Evolutionary conservation across 2,113 vertebrate species (phyloP).

Genomic region (Mionectes macconnelli): DNA sequence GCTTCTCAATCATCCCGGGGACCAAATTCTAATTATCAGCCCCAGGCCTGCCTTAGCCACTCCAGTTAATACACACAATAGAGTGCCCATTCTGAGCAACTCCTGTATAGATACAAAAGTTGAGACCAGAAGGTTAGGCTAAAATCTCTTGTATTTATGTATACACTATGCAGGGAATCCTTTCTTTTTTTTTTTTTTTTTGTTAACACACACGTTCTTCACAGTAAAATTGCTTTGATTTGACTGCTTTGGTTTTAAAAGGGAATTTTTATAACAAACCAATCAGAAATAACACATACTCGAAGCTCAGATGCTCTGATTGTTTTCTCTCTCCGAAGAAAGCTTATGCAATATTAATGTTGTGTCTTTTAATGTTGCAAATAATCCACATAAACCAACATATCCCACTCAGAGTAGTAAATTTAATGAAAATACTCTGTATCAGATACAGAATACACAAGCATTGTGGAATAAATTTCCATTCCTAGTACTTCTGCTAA

Average conservation of each 20-base stretch:
- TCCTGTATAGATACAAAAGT: background rate
- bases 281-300: background rate
- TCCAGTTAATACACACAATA: conserved; percentile 5
- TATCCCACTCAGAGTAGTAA: background rate
- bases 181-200: background rate
- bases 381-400: background rate
- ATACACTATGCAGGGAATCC: background rate
- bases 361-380: background rate
- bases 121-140: conserved; percentile 21
- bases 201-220: background rate
- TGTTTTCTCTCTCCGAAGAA: background rate
- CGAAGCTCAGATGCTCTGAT: background rate
- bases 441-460: background rate
- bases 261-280: conserved; percentile 28
- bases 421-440: background rate
- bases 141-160: conserved; percentile 34
- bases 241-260: conserved; percentile 36
- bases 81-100: conserved; percentile 1
- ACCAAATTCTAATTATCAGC: conserved; percentile 37
- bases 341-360: conserved; percentile 24
- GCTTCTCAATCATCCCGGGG: background rate
- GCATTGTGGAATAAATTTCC: background rate
- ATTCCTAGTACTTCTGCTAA: background rate
- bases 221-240: conserved; percentile 24
- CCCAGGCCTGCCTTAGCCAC: conserved; percentile 10